These are phyloP conservation scores for Hyles vespertilio DNA, from an alignment of 1,140 invertebrate species.

Conservation along the genomic window DNA sequence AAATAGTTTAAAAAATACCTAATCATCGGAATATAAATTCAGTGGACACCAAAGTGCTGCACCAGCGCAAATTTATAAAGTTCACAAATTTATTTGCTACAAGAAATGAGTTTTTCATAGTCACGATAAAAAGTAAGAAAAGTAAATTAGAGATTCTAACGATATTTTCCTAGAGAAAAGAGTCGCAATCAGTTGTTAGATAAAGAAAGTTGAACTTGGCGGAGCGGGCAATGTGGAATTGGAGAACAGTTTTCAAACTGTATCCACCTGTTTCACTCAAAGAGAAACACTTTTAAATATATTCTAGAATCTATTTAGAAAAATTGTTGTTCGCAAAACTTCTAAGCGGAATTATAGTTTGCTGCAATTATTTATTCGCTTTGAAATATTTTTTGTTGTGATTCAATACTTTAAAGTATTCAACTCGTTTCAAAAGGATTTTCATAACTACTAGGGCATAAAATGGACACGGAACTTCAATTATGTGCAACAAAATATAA, in stretches of 20 bases:
- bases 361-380: too few species aligned
- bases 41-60: too few species aligned
- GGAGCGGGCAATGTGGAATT: slow-evolving; percentile 49
- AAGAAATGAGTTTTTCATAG: slow-evolving; percentile 20
- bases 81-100: slow-evolving; percentile 12
- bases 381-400: too few species aligned
- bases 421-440: too few species aligned
- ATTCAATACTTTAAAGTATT: too few species aligned
- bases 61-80: neutral
- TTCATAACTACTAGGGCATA: too few species aligned
- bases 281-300: slow-evolving; percentile 17
- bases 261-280: slow-evolving; percentile 34
- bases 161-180: slow-evolving; percentile 49
- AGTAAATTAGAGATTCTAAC: slow-evolving; percentile 43
- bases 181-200: slow-evolving; percentile 61
- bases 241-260: slow-evolving; percentile 48
- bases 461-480: too few species aligned
- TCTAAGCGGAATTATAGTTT: too few species aligned
- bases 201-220: slow-evolving; percentile 54
- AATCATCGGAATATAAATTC: too few species aligned
- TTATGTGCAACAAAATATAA: too few species aligned
- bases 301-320: slow-evolving; percentile 11
- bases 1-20: too few species aligned
- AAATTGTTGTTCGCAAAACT: neutral
- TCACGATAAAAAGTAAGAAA: slow-evolving; percentile 40